These are phyloP conservation scores for Clunio marinus DNA, from an alignment of 2,888 invertebrate genomes.

Conservation along the genomic window DNA sequence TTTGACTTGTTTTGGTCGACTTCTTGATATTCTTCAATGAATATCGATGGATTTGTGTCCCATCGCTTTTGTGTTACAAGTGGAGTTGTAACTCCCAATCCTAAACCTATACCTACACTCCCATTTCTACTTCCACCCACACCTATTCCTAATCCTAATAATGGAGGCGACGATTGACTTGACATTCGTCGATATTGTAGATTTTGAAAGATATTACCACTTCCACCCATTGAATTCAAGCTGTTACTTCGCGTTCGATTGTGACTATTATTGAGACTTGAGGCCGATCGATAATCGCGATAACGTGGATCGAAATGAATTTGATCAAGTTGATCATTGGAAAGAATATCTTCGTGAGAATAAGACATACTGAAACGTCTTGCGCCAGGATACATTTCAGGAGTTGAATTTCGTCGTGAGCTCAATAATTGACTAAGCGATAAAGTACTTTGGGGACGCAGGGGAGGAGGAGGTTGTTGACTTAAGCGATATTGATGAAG, in stretches of 20 bases:
- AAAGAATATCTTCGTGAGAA: conserved; percentile 47
- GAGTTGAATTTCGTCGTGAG: conserved; percentile 18
- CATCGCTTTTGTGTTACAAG: conserved; percentile 10
- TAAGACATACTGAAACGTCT: conserved; percentile 48
- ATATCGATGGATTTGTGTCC: conserved; percentile 47
- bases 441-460: conserved; percentile 27
- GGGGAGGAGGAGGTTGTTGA: background rate
- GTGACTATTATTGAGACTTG: conserved; percentile 40
- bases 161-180: conserved; percentile 2
- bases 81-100: no score
- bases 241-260: conserved; percentile 30
- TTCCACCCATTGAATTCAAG: conserved; percentile 5
- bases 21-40: conserved; percentile 49
- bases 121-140: no score
- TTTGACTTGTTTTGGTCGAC: conserved; percentile 31
- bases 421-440: conserved; percentile 24
- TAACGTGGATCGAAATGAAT: conserved; percentile 51
- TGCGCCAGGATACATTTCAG: conserved; percentile 29
- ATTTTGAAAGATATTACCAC: conserved; percentile 1
- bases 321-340: conserved; percentile 47
- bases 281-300: conserved; percentile 50
- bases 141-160: no score
- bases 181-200: conserved; percentile 8
- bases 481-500: conserved; percentile 45
- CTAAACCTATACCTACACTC: no score